These are phyloP conservation scores for Eupithecia exiguata DNA, from an alignment of 2,888 invertebrate species.

Conservation along the genomic window DNA sequence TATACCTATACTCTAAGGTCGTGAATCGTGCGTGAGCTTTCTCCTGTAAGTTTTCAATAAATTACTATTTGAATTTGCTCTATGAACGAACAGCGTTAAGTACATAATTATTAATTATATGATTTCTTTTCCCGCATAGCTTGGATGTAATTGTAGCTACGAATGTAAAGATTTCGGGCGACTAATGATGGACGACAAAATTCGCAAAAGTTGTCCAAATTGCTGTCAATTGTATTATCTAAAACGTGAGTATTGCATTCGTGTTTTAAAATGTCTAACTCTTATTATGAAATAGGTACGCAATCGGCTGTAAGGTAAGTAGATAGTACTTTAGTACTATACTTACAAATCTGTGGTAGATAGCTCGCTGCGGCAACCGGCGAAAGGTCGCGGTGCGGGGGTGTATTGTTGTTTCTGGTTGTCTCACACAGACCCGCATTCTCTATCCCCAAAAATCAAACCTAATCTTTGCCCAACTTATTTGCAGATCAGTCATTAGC, in stretches of 20 bases:
- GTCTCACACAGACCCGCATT: not conserved
- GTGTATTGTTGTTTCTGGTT: not conserved
- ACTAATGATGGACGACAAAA: constrained; percentile 60
- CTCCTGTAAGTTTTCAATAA: not conserved
- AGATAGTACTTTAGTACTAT: no score
- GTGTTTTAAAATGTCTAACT: not conserved
- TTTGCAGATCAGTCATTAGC: constrained; percentile 53
- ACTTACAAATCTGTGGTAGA: no score
- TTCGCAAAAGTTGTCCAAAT: constrained; percentile 70
- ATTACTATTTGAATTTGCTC: not conserved
- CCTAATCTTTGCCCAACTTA: not conserved
- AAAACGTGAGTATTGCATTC: constrained; percentile 62
- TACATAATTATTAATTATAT: not conserved
- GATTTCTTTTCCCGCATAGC: not conserved
- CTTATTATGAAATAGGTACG: not conserved
- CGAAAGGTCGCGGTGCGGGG: not conserved
- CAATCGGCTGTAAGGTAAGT: not conserved
- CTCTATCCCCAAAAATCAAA: not conserved
- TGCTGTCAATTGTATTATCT: constrained; percentile 71
- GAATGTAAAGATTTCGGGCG: not conserved
- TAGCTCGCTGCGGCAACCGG: not conserved
- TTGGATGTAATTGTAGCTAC: not conserved
- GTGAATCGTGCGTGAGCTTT: no score
- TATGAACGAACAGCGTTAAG: not conserved
- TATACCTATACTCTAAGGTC: no score